These are phyloP conservation scores for Ceratitis capitata DNA, from an alignment of 1,140 invertebrate genomes.

Conservation along the genomic window DNA sequence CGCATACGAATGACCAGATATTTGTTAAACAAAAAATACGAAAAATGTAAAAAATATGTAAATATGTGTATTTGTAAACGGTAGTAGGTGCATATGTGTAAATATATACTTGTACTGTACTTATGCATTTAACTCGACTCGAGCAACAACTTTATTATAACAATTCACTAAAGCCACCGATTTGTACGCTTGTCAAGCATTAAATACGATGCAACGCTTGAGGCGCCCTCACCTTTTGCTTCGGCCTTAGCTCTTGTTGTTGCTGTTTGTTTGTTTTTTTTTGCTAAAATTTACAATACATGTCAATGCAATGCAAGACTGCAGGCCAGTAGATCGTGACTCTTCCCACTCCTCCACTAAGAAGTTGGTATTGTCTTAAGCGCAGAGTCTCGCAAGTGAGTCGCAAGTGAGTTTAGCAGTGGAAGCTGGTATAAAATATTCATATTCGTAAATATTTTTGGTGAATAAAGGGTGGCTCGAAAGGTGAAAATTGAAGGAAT, in stretches of 20 bases:
- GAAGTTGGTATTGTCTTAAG: background rate
- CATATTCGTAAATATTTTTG: background rate
- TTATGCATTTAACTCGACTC: background rate
- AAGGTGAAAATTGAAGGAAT: too few species aligned
- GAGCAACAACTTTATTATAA: constrained; percentile 9
- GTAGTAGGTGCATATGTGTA: background rate
- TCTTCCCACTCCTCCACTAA: constrained; percentile 3
- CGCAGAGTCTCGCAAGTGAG: background rate
- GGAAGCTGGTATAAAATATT: background rate
- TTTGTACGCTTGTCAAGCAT: constrained; percentile 14
- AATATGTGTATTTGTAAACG: background rate
- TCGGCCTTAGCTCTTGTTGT: background rate
- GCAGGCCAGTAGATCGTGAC: constrained; percentile 6
- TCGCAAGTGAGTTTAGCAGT: too few species aligned
- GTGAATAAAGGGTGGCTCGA: background rate
- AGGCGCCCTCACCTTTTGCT: constrained; percentile 6
- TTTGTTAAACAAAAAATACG: too few species aligned
- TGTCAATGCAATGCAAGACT: constrained; percentile 18
- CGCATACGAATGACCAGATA: too few species aligned
- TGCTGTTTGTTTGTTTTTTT: background rate
- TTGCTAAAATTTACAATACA: background rate
- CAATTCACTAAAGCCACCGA: background rate
- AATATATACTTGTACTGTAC: background rate
- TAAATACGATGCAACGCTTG: background rate
- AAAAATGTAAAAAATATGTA: background rate